These are phyloP conservation scores for Aphelenchoides avenae DNA, from an alignment of 1,140 invertebrate genomes.

Conservation along the genomic window DNA sequence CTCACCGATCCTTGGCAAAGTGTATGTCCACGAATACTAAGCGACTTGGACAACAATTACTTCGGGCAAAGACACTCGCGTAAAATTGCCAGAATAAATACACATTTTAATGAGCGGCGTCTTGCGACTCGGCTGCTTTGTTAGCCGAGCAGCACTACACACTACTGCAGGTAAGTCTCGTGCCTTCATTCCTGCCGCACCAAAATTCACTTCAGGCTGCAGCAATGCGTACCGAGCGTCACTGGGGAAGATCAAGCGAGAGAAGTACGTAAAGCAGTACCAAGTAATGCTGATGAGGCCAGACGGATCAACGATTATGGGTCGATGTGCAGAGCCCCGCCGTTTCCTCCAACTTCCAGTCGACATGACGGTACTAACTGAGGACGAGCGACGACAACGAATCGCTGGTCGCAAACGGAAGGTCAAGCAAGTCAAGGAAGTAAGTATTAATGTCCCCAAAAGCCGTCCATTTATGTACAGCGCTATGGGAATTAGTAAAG, in stretches of 20 bases:
- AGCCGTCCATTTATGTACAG: not conserved
- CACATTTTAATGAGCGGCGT: too few species aligned
- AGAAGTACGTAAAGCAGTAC: conserved; percentile 32
- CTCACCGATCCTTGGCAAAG: too few species aligned
- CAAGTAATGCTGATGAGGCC: conserved; percentile 35
- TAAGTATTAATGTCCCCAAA: conserved; percentile 13
- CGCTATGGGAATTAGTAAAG: conserved; percentile 1
- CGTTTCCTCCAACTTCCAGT: conserved; percentile 39
- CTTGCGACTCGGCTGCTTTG: too few species aligned
- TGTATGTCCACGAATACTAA: too few species aligned
- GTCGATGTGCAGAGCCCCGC: conserved; percentile 37
- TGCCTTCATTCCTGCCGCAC: too few species aligned
- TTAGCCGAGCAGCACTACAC: too few species aligned
- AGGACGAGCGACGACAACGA: conserved; percentile 44
- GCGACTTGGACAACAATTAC: too few species aligned
- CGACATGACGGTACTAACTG: conserved; percentile 30
- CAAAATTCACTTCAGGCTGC: too few species aligned
- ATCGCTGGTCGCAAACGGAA: conserved; percentile 49
- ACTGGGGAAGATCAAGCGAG: conserved; percentile 28
- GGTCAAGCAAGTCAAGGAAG: conserved; percentile 36
- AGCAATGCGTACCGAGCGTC: conserved; percentile 44
- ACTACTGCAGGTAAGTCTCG: too few species aligned
- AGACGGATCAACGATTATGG: conserved; percentile 41
- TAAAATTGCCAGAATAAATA: too few species aligned
- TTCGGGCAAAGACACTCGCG: too few species aligned